phyloP scores from a whole-genome alignment of 1,140 invertebrate genomes.

The Paracyclopina nana region DNA sequence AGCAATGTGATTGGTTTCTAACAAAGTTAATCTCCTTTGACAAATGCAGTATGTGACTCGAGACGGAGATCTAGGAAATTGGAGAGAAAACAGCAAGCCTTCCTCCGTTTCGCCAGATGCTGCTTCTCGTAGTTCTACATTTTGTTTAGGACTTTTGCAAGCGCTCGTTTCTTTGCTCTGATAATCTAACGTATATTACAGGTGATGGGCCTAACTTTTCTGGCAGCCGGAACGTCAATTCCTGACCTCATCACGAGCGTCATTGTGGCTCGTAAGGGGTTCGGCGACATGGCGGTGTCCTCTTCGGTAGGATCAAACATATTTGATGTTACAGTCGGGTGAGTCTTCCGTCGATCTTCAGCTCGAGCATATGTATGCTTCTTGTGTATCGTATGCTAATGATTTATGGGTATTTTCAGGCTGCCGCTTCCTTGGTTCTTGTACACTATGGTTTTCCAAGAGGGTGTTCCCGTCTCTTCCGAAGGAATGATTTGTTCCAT shows the following conservation, averaged over 20 bases:
- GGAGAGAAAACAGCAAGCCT: too few species aligned
- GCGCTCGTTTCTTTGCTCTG: too few species aligned
- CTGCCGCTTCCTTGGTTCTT: slow-evolving; percentile 27
- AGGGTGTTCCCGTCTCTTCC: slow-evolving; percentile 61
- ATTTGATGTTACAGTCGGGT: slow-evolving; percentile 64
- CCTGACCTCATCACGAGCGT: slow-evolving; percentile 92
- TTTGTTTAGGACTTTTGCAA: too few species aligned
- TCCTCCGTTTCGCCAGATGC: too few species aligned
- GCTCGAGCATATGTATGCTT: too few species aligned
- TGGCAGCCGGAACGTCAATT: slow-evolving; percentile 85
- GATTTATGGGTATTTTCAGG: slow-evolving; percentile 3
- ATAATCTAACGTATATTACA: slow-evolving; percentile 28
- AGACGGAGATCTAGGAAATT: too few species aligned
- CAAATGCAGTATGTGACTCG: too few species aligned
- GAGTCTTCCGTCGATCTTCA: too few species aligned
- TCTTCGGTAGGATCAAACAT: slow-evolving; percentile 97
- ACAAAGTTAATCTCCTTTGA: too few species aligned
- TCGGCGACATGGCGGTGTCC: slow-evolving; percentile 96
- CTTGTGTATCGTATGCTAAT: too few species aligned
- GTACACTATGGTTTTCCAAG: slow-evolving; percentile 58
- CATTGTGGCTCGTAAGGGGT: slow-evolving; percentile 84
- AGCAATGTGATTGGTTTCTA: too few species aligned
- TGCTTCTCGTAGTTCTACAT: too few species aligned
- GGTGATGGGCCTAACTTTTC: slow-evolving; percentile 78
- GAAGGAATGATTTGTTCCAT: slow-evolving; percentile 93